phyloP scores from a whole-genome alignment of 35 echinoderm and acorn worm genomes.

The Hemicentrotus pulcherrimus region DNA sequence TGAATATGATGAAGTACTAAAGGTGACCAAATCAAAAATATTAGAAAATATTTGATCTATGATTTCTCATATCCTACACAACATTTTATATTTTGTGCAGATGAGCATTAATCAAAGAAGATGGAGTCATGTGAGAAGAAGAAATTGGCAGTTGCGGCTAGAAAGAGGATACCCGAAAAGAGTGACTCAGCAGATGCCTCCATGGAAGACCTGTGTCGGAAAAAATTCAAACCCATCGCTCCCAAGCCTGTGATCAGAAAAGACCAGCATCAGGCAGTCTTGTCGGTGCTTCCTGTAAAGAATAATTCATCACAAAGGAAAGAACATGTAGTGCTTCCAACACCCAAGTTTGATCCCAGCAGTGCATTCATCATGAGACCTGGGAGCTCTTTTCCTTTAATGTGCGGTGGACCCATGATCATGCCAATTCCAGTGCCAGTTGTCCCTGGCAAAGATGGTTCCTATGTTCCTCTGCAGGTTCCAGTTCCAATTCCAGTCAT shows the following conservation, averaged over 20 bases:
- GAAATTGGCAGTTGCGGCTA: constrained; percentile 30
- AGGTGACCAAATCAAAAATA: no score
- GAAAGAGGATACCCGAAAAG: constrained; percentile 59
- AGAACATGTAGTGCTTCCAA: not conserved
- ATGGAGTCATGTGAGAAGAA: constrained; percentile 43
- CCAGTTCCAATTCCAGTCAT: constrained; percentile 69
- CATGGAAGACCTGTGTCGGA: constrained; percentile 89
- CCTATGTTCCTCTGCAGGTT: constrained; percentile 51
- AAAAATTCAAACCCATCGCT: constrained; percentile 99
- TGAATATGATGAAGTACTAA: no score
- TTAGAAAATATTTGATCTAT: no score
- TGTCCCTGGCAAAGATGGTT: constrained; percentile 47
- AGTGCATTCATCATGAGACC: constrained; percentile 8
- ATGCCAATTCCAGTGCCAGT: constrained; percentile 58
- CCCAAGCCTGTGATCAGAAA: constrained; percentile 91
- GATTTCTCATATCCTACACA: no score
- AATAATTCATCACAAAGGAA: constrained; percentile 13
- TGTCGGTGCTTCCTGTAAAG: constrained; percentile 83
- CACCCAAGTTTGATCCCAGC: constrained; percentile 41
- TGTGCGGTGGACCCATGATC: constrained; percentile 75
- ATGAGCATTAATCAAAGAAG: not conserved
- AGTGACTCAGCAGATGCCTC: constrained; percentile 55
- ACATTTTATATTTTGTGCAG: constrained; percentile 34
- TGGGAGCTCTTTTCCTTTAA: constrained; percentile 53
- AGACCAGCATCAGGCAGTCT: constrained; percentile 90